phyloP scores from a whole-genome alignment of 1,140 invertebrate genomes.

The Heliconius melpomene region DNA sequence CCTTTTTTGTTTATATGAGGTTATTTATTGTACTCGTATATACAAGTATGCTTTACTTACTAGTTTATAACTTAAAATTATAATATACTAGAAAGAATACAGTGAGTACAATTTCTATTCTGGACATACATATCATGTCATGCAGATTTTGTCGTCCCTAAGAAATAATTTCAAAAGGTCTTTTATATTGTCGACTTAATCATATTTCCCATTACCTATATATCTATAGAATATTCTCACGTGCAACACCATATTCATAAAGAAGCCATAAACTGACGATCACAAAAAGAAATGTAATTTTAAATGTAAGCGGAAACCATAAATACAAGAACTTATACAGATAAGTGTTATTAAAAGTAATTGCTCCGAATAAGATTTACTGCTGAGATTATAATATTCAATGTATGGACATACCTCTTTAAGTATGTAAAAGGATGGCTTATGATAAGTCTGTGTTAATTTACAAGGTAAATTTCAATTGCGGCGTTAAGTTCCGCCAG shows the following conservation, averaged over 20 bases:
- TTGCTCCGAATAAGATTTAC: slow-evolving; percentile 40
- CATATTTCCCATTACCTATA: neutral
- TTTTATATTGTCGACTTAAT: neutral
- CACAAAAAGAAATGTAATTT: slow-evolving; percentile 31
- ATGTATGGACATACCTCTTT: too few species aligned
- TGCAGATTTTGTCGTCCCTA: neutral
- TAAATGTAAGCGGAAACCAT: slow-evolving; percentile 43
- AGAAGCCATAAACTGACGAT: slow-evolving; percentile 24
- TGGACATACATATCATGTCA: too few species aligned
- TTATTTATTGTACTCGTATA: neutral
- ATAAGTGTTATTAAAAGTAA: slow-evolving; percentile 51
- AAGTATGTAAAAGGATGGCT: too few species aligned
- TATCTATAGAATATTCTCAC: slow-evolving; percentile 11
- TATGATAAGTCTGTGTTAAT: too few species aligned
- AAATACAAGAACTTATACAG: slow-evolving; percentile 39
- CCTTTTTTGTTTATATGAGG: neutral
- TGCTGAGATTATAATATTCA: slow-evolving; percentile 26
- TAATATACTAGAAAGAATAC: too few species aligned
- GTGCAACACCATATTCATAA: slow-evolving; percentile 2
- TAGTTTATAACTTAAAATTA: too few species aligned
- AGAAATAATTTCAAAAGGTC: slow-evolving; percentile 3
- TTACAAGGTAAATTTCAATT: too few species aligned
- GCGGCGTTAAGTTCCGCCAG: too few species aligned
- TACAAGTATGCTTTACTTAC: neutral
- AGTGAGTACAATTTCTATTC: too few species aligned